Base-by-base conservation (phyloP, 2,797 vertebrate species). In the Liparis tanakae region DNA sequence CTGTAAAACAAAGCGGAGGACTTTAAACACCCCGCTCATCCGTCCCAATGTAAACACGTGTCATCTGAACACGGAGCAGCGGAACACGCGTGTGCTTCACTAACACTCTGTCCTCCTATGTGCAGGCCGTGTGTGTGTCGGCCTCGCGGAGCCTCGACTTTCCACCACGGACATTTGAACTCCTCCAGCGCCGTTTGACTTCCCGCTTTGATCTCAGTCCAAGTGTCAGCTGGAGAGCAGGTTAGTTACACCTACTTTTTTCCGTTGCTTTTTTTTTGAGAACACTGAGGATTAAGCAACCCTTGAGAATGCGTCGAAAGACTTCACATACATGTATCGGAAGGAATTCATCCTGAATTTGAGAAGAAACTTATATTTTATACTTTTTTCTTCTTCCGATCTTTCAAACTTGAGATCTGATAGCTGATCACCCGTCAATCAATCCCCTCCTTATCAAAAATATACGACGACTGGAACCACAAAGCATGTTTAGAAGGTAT, bases 131-230 rank as follows among this genome's bases (percentile, higher is more conserved):
- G 0, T 20, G 12, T 61, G 33, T 34, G 73, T 54, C 81, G 25
- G 25, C 81, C 25, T 53, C 0, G 55, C 65, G 66, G 72, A 87
- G 77, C 82, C 63, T 15, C 80, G 0, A 55, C 88, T 90, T 90
- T 85, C 88, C 87, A 83, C 80, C 83, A 50, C 88, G 74, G 87
- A 85, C 88, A 87, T 86, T 76, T 87, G 87, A 92, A 85, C 86
- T 84, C 82, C 54, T 69, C 34, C 1, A 73, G 76, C 65, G 34
- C 74, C 59, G 73, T 68, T 78, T 70, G 78, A 83, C 85, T 81
- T 80, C 81, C 74, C 83, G 62, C 90, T 89, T 88, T 90, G 89
- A 91, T 88, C 79, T 82, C 50, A 1, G 80, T 58, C 88, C 87
- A 87, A 88, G 86, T 30, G 25, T 91, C 86, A 87, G 86, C 87